Conservation (phyloP, 2,888 invertebrate genomes). For the Pollenia griseotomentosa region DNA sequence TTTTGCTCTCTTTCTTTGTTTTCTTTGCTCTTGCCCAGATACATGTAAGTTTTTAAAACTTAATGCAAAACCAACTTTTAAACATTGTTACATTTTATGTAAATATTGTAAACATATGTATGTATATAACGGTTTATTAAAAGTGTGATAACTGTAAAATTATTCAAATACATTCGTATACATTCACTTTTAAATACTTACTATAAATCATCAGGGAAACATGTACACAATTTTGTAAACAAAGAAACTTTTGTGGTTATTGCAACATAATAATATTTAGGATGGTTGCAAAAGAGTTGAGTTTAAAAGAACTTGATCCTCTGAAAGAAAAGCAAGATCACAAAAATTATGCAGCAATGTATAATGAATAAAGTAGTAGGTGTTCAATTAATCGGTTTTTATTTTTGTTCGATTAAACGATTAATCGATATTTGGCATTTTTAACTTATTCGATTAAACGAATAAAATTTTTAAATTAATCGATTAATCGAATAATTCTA, state of each 20-base stretch:
- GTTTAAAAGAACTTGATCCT: no score
- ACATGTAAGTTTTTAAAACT: neutral
- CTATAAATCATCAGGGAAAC: slow-evolving; percentile 27
- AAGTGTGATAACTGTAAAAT: slow-evolving; percentile 8
- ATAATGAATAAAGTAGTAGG: no score
- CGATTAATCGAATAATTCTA: no score
- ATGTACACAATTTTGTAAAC: neutral
- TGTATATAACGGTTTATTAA: slow-evolving; percentile 33
- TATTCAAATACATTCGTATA: neutral
- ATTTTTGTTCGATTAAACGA: no score
- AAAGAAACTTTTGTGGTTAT: slow-evolving; percentile 5
- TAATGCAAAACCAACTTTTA: neutral
- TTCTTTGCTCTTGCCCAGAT: neutral
- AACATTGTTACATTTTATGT: neutral
- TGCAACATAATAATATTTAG: no score
- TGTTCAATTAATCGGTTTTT: no score
- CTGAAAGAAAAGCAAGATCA: no score
- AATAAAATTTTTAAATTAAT: no score
- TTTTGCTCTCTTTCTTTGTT: neutral
- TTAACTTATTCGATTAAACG: no score
- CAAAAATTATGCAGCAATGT: no score
- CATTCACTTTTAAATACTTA: neutral
- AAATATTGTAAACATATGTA: neutral
- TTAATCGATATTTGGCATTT: no score
- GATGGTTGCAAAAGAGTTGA: no score